phyloP scores from a whole-genome alignment of 2,113 vertebrate genomes.

The Toxostoma redivivum region DNA sequence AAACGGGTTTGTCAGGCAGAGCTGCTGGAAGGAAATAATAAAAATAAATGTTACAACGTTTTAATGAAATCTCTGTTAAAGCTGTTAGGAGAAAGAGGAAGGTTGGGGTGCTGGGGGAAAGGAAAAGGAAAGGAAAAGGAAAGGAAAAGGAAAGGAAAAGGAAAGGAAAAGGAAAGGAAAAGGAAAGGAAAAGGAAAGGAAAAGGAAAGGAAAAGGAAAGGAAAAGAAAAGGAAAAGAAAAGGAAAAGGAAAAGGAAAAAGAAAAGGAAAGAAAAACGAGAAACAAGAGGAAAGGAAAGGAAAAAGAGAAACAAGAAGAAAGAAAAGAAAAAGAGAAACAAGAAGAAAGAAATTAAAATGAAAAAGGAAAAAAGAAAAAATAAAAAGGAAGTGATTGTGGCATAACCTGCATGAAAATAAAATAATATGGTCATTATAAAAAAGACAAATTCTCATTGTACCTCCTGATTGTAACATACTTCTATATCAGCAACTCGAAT shows the following conservation, averaged over 20 bases:
- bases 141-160: too few relatives aligned
- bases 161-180: background rate
- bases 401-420: background rate
- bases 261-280: accelerated
- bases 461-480: background rate
- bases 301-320: accelerated
- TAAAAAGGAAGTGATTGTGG: accelerated
- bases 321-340: too few relatives aligned
- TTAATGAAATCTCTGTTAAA: background rate
- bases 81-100: background rate
- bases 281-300: too few relatives aligned
- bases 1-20: background rate
- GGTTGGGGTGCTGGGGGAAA: background rate
- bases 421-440: background rate
- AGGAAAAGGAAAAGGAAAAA: too few relatives aligned
- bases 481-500: background rate
- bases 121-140: background rate
- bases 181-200: too few relatives aligned
- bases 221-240: too few relatives aligned
- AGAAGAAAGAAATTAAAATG: accelerated
- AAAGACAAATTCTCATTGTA: background rate
- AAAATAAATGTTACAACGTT: background rate
- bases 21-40: background rate
- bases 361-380: accelerated
- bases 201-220: too few relatives aligned